Evolutionary conservation across 1,140 invertebrate genomes (phyloP).

Genomic region (Aleiodes sp.): DNA sequence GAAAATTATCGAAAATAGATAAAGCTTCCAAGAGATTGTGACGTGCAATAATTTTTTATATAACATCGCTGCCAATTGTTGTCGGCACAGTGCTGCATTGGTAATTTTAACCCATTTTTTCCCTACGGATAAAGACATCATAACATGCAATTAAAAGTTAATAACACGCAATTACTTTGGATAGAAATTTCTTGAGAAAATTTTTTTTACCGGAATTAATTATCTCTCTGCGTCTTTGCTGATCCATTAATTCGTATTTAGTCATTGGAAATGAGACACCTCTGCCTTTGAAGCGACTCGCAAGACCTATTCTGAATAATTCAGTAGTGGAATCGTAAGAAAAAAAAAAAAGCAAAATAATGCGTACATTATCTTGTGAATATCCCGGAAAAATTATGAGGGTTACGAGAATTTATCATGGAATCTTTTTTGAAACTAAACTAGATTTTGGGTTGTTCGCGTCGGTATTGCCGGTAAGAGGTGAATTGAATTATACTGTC

Average conservation of each 20-base stretch:
- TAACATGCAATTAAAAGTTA: neutral
- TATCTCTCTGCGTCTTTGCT: slow-evolving; percentile 35
- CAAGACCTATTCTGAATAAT: slow-evolving; percentile 39
- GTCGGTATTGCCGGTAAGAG: too few species aligned
- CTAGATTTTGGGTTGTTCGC: too few species aligned
- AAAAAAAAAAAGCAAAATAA: too few species aligned
- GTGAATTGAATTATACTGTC: too few species aligned
- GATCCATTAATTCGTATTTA: slow-evolving; percentile 38
- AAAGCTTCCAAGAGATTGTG: slow-evolving; percentile 35
- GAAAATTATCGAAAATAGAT: slow-evolving; percentile 36
- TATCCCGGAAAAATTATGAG: too few species aligned
- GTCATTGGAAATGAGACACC: slow-evolving; percentile 16
- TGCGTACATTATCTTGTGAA: too few species aligned
- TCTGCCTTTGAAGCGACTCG: slow-evolving; percentile 40
- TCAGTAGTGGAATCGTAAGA: too few species aligned
- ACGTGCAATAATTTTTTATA: slow-evolving; percentile 43
- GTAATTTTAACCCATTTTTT: slow-evolving; percentile 36
- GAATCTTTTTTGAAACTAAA: too few species aligned
- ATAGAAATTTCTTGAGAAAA: neutral
- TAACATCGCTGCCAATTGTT: slow-evolving; percentile 40
- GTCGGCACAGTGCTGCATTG: slow-evolving; percentile 19
- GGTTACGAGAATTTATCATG: too few species aligned
- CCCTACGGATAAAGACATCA: neutral
- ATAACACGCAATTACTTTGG: neutral
- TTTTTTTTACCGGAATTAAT: slow-evolving; percentile 17